A percentile compares a stretch with the other conserved stretches of the same genome.
Evolutionary conservation across 1,140 invertebrate genomes (phyloP).

Genomic region (Spodoptera frugiperda): DNA sequence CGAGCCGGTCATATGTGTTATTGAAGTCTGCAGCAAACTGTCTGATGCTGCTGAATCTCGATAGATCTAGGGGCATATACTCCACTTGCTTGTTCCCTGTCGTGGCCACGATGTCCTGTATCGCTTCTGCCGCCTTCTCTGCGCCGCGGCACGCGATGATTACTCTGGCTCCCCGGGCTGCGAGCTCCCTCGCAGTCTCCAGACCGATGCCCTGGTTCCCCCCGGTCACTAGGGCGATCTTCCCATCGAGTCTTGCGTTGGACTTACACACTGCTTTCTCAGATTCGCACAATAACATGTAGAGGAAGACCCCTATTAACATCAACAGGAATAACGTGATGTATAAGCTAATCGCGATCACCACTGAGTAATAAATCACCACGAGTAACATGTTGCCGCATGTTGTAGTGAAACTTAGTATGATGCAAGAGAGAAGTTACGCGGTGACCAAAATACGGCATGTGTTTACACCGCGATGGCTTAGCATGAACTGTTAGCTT

Average conservation of each 20-base stretch:
- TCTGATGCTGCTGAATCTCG: constrained; percentile 64
- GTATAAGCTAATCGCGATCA: no score
- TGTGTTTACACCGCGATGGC: no score
- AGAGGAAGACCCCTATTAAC: no score
- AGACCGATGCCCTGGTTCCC: constrained; percentile 94
- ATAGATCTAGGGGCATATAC: constrained; percentile 68
- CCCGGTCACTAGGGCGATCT: constrained; percentile 92
- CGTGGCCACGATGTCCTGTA: constrained; percentile 61
- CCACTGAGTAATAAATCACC: no score
- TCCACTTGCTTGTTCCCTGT: constrained; percentile 68
- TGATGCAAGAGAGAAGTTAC: no score
- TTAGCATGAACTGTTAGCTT: no score
- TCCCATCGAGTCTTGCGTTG: constrained; percentile 83
- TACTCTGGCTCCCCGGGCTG: constrained; percentile 87
- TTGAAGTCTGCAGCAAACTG: constrained; percentile 69
- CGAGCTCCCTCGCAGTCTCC: constrained; percentile 90
- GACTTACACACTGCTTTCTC: constrained; percentile 58
- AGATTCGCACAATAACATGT: no score
- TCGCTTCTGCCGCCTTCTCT: constrained; percentile 83
- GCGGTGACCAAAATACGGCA: no score
- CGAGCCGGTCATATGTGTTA: constrained; percentile 84
- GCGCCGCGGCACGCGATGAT: constrained; percentile 90
- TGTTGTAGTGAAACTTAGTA: no score
- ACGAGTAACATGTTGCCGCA: no score
- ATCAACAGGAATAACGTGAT: no score